Conservation (phyloP, 2,113 vertebrate genomes). For the Poicephalus meyeri region DNA sequence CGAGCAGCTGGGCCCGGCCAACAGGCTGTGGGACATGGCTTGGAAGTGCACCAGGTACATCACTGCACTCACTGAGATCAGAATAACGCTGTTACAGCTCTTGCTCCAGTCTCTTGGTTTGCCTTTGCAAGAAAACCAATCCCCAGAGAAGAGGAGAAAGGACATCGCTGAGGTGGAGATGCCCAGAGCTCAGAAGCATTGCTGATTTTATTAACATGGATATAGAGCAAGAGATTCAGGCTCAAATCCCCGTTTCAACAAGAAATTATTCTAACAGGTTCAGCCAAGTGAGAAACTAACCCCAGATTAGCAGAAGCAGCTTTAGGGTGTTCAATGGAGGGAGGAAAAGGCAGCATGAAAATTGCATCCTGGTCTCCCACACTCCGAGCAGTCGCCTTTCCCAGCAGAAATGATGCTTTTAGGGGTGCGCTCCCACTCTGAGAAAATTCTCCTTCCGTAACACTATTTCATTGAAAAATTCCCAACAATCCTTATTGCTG, state of each 20-base stretch:
- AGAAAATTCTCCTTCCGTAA: neutral
- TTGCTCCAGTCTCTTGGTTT: neutral
- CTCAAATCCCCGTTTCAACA: neutral
- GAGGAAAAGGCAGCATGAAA: neutral
- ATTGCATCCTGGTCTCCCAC: accelerated
- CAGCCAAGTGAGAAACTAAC: neutral
- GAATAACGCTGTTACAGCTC: neutral
- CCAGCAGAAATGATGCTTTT: neutral
- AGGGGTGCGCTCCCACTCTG: neutral
- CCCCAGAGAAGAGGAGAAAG: neutral
- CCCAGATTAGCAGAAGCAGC: neutral
- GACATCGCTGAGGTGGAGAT: neutral
- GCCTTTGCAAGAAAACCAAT: neutral
- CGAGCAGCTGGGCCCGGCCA: neutral
- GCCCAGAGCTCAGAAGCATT: neutral
- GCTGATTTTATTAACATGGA: neutral
- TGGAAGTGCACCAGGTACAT: neutral
- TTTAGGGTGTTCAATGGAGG: neutral
- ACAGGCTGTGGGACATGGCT: neutral
- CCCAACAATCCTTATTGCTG: neutral
- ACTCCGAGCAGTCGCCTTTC: neutral
- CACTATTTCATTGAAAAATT: neutral
- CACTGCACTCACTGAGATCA: neutral
- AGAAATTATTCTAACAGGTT: neutral
- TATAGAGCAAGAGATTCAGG: accelerated